A percentile compares a stretch with the other conserved stretches of the same genome.
Conservation (phyloP, 2,888 invertebrate species). For the Agriopis aurantiaria region DNA sequence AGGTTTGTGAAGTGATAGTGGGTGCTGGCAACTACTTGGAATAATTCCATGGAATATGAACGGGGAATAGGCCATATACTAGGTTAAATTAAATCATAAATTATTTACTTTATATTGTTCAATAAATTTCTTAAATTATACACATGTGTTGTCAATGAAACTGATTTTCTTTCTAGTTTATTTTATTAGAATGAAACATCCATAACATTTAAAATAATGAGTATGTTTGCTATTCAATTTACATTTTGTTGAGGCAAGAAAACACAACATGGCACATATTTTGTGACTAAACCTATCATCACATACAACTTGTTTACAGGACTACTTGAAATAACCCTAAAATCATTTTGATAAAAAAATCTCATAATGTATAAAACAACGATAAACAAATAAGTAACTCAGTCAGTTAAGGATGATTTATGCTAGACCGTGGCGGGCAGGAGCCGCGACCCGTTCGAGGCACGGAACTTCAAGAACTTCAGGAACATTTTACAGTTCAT, state of each 20-base stretch:
- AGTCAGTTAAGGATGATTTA: constrained; percentile 6
- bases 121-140: constrained; percentile 47
- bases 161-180: not conserved
- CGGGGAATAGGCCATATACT: constrained; percentile 49
- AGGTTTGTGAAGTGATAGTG: constrained; percentile 27
- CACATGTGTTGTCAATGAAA: constrained; percentile 44
- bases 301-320: constrained; percentile 12
- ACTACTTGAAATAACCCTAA: constrained; percentile 8
- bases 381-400: constrained; percentile 16
- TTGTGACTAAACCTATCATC: constrained; percentile 49
- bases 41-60: constrained; percentile 22
- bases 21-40: constrained; percentile 37
- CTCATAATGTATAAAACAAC: constrained; percentile 11
- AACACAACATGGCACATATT: constrained; percentile 51
- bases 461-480: too few species aligned
- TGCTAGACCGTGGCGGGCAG: too few species aligned
- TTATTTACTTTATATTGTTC: constrained; percentile 56
- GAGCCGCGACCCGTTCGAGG: too few species aligned
- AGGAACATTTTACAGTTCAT: too few species aligned
- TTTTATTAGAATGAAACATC: constrained; percentile 24
- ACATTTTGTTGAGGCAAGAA: constrained; percentile 45
- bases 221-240: constrained; percentile 33
- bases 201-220: constrained; percentile 30
- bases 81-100: constrained; percentile 55
- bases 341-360: not conserved